Base-by-base conservation (phyloP, 2,888 invertebrate species). In the Hipparchia semele region DNA sequence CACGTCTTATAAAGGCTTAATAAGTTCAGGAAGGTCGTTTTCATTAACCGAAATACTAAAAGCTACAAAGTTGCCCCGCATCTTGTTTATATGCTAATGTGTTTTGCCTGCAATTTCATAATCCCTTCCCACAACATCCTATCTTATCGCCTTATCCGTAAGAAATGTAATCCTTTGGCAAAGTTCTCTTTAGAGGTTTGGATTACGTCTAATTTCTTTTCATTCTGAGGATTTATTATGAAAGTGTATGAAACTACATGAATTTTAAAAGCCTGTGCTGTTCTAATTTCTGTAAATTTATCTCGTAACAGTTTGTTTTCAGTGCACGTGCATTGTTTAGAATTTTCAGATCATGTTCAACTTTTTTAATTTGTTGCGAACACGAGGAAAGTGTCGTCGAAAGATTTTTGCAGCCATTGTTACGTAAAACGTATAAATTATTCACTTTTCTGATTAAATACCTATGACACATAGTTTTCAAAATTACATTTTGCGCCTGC, bases 61-160 rank as follows among this genome's bases (percentile, higher is more conserved):
- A 81, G 81, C 82, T 83, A 80, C 80, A 80, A 82, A 83, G 80
- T 85, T 83, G 80, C 76, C 81, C 79, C 80, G 71, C 78, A 79
- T 80, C 88, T 85, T 87, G 88, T 89, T 87, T 89, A 87, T 87
- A 89, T 89, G 89, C 86, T 87, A 89, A 89, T 89, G 81, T 79
- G 77, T 77, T 81, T 82, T 80, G 80, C 81, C 78, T 82, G 84
- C 80, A 81, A 78, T 79, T 74, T 74, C 39, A 68, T 70, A 53
- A 46, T 67, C 54, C 39, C 51, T 8, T 49, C 56, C 56, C 62
- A 61, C 72, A 10, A 72, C 68, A 61, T 72, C 73, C 62, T 13
- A 53, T 61, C 66, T 68, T 76, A 73, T 56, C 7, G 8, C 10
- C 3, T n/a, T 46, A 33, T 9, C 2, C 8, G 6, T 71, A 75